phyloP scores from a whole-genome alignment of 2,888 invertebrate genomes.

The Schrankia costaestrigalis region DNA sequence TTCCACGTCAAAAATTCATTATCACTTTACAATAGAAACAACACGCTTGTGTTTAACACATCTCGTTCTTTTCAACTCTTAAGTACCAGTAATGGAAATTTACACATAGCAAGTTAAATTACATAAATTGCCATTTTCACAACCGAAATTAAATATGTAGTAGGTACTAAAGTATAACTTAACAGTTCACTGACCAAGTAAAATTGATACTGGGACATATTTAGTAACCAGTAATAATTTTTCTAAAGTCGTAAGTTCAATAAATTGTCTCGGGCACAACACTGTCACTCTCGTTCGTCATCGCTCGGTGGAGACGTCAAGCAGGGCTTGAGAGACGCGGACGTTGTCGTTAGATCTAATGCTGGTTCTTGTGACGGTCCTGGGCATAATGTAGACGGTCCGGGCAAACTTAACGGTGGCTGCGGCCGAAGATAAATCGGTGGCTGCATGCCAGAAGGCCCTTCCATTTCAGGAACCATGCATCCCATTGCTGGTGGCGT shows the following conservation, averaged over 20 bases:
- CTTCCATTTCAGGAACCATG: conserved; percentile 26
- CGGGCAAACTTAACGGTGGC: conserved; percentile 19
- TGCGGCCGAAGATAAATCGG: conserved; percentile 30
- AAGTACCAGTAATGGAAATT: conserved; percentile 68
- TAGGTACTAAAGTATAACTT: conserved; percentile 70
- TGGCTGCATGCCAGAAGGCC: conserved; percentile 27
- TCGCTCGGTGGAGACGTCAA: conserved; percentile 40
- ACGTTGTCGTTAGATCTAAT: conserved; percentile 56
- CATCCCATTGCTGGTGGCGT: conserved; percentile 52
- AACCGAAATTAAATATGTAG: conserved; percentile 80
- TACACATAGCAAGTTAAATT: conserved; percentile 71
- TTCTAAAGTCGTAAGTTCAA: conserved; percentile 38
- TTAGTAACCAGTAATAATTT: conserved; percentile 50
- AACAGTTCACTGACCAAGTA: conserved; percentile 56
- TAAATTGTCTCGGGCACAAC: conserved; percentile 64
- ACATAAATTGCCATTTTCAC: conserved; percentile 80
- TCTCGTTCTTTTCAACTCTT: conserved; percentile 63
- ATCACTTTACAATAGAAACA: conserved; percentile 65
- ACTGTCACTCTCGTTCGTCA: conserved; percentile 66
- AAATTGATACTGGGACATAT: conserved; percentile 48
- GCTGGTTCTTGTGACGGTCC: conserved; percentile 50
- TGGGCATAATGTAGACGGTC: conserved; percentile 10
- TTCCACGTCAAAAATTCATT: conserved; percentile 44
- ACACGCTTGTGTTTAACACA: conserved; percentile 75
- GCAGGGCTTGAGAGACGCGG: conserved; percentile 46